phyloP scores from a whole-genome alignment of 92 coral and sea anemone species.

The Porites rus region DNA sequence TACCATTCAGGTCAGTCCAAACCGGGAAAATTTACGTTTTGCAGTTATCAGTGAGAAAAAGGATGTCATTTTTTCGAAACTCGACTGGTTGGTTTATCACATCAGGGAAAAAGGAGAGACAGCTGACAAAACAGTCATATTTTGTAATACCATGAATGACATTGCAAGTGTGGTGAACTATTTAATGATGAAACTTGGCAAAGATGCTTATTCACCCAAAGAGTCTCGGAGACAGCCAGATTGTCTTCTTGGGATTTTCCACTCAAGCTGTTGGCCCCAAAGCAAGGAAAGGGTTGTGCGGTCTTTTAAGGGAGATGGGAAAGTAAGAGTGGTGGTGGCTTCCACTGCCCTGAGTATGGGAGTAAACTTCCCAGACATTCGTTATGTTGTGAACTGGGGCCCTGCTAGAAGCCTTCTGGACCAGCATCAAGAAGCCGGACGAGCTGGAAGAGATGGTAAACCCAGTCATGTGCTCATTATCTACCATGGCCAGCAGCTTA shows the following conservation, averaged over 20 bases:
- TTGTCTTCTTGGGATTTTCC: slow-evolving; percentile 54
- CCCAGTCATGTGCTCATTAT: slow-evolving; percentile 29
- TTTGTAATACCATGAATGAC: slow-evolving; percentile 63
- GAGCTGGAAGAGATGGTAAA: slow-evolving; percentile 73
- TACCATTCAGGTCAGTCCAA: slow-evolving; percentile 55
- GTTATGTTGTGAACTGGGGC: slow-evolving; percentile 53
- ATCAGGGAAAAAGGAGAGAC: slow-evolving; percentile 22
- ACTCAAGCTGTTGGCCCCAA: slow-evolving; percentile 45
- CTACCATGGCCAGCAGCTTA: slow-evolving; percentile 67
- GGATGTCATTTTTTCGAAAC: slow-evolving; percentile 23
- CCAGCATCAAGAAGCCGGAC: slow-evolving; percentile 70
- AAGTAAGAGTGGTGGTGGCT: slow-evolving; percentile 55
- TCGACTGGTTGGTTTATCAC: slow-evolving; percentile 49
- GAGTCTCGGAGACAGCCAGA: slow-evolving; percentile 28
- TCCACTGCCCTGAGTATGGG: slow-evolving; percentile 69
- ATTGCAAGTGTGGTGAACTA: slow-evolving; percentile 58
- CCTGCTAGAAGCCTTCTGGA: slow-evolving; percentile 59
- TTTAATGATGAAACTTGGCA: slow-evolving; percentile 44
- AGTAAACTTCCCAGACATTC: slow-evolving; percentile 57
- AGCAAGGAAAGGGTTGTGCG: slow-evolving; percentile 44
- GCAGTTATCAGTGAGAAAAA: slow-evolving; percentile 14
- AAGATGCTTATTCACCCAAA: slow-evolving; percentile 45
- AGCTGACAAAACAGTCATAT: slow-evolving; percentile 47
- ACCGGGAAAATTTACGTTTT: slow-evolving; percentile 38
- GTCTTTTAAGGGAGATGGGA: slow-evolving; percentile 50